Conservation (phyloP, 1,140 invertebrate species). For the Musca vetustissima region DNA sequence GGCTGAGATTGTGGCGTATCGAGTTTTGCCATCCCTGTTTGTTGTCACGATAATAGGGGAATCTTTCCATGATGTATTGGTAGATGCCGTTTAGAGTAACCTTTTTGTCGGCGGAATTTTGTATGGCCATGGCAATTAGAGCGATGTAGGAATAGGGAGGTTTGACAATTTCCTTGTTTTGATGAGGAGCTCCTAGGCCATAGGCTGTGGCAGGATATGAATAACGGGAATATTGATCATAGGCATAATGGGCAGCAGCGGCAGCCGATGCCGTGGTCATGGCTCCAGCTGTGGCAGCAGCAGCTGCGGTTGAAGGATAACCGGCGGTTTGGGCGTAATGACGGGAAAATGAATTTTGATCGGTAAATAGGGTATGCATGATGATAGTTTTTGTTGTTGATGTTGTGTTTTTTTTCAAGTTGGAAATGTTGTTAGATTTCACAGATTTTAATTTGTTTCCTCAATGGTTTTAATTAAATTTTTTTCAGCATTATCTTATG, state of each 20-base stretch:
- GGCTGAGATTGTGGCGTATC: conserved; percentile 92
- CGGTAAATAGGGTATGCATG: conserved; percentile 87
- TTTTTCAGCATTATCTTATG: too few species aligned
- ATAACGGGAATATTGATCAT: conserved; percentile 75
- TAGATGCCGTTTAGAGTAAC: conserved; percentile 98
- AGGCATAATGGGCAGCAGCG: conserved; percentile 61
- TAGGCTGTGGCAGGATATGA: conserved; percentile 63
- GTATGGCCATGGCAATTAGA: conserved; percentile 97
- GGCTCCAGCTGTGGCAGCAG: conserved; percentile 57
- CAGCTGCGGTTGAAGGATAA: conserved; percentile 57
- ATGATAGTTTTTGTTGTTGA: neutral
- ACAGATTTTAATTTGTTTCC: neutral
- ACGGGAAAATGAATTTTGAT: conserved; percentile 72
- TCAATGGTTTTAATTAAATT: too few species aligned
- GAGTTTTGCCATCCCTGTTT: conserved; percentile 96
- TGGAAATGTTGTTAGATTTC: neutral
- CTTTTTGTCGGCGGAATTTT: conserved; percentile 88
- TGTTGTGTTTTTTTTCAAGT: neutral
- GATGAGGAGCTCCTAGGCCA: conserved; percentile 64
- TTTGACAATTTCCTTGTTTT: conserved; percentile 89
- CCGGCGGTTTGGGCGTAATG: conserved; percentile 61
- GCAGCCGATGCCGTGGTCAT: conserved; percentile 57
- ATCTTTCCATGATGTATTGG: conserved; percentile 97
- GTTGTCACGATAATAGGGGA: conserved; percentile 97
- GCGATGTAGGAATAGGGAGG: conserved; percentile 98